phyloP scores from a whole-genome alignment of 1,140 invertebrate species.

The Ephestia elutella region DNA sequence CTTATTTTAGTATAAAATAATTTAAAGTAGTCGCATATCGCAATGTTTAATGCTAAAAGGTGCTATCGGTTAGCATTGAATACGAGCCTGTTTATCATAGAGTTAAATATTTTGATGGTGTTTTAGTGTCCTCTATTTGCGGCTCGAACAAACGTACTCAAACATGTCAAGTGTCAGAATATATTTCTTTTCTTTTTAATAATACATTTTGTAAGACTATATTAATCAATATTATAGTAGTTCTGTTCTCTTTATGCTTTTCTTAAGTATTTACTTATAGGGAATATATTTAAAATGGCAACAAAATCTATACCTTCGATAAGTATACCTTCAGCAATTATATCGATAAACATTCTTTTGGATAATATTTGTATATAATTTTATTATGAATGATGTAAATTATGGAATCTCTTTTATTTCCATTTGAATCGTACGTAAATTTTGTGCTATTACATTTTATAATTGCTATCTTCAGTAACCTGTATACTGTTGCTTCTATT shows the following conservation, averaged over 20 bases:
- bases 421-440: slow-evolving; percentile 49
- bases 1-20: slow-evolving; percentile 46
- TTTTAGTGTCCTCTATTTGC: slow-evolving; percentile 1
- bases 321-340: slow-evolving; percentile 23
- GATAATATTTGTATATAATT: slow-evolving; percentile 58
- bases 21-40: slow-evolving; percentile 32
- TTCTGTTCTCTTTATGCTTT: slow-evolving; percentile 1
- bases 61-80: slow-evolving; percentile 40
- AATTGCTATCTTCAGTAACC: slow-evolving; percentile 56
- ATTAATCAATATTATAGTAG: slow-evolving; percentile 1
- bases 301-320: slow-evolving; percentile 17
- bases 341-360: slow-evolving; percentile 51
- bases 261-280: slow-evolving; percentile 9
- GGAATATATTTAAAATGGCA: slow-evolving; percentile 16
- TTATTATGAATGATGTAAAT: slow-evolving; percentile 61
- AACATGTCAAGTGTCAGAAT: neutral
- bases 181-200: neutral
- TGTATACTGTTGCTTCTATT: slow-evolving; percentile 68
- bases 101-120: neutral
- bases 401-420: slow-evolving; percentile 69
- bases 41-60: slow-evolving; percentile 37
- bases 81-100: slow-evolving; percentile 8
- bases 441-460: slow-evolving; percentile 53
- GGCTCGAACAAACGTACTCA: slow-evolving; percentile 1
- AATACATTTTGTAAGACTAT: slow-evolving; percentile 1